Evolutionary conservation across 2,888 invertebrate genomes (phyloP), one percentile per base, ranked within the genome.

Genomic region (Matsumyia berberina): DNA sequence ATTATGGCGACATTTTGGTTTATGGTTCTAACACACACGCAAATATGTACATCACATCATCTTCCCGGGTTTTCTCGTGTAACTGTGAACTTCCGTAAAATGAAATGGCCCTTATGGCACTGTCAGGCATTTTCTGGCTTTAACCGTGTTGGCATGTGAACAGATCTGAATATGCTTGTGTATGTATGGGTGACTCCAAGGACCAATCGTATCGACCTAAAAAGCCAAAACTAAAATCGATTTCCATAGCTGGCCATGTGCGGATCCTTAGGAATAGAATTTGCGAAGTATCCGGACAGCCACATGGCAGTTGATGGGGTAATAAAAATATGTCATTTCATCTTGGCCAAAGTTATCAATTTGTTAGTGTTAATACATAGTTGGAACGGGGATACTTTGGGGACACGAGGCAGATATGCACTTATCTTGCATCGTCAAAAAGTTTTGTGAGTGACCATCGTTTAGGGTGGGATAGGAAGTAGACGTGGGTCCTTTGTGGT

Each of bases 1-100:
- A 66, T 67, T 67, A 67, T 44, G 42, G 55, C 42, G 55, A 46
- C 69, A 69, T 57, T 69, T 55, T 44, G 55, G 69, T 57, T 69
- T 57, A 69, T 44, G 69, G 11, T 44, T 42, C 35, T 8, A 39
- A 55, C 44, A 57, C 12, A 44, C n/a, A 42, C 37, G 4, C 24
- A 4, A 1, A 24, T 4, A 24, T 4, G 24, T 4, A 24, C 24
- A 24, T n/a, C 24, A 24, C 4, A 24, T 24, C 2, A 4, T 24
- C 24, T 24, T 0, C n/a, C 15, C 29, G 46, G 24, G 24, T 24
- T 4, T 24, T 0, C n/a, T 29, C 29, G 46, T 7, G 5, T 33
- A 46, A 33, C 15, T 5, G 33, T 7, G 64, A 33, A 49, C 6
- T 49, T n/a, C 24, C 33, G 15, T 55, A 42, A 42, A 55, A 15